These are phyloP conservation scores for Caenorhabditis sp. DNA, from an alignment of 2,888 invertebrate genomes.

Conservation along the genomic window DNA sequence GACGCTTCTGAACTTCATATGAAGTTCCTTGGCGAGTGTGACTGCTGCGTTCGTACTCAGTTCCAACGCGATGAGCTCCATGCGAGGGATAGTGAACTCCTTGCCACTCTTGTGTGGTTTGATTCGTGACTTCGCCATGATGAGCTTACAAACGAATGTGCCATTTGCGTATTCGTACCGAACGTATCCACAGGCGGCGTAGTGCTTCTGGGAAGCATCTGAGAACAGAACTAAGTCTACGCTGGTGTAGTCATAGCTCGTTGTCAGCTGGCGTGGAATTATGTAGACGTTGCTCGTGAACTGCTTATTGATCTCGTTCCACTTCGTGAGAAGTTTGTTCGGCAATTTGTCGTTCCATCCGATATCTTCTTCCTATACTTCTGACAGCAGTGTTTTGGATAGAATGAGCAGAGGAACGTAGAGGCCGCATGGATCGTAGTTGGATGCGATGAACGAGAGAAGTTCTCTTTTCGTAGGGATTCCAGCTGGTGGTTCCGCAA, in stretches of 20 bases:
- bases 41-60: slow-evolving; percentile 11
- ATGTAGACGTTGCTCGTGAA: not conserved
- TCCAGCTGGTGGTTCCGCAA: not conserved
- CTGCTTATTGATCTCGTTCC: not conserved
- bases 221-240: slow-evolving; percentile 8
- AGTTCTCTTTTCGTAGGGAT: slow-evolving; percentile 33
- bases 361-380: not conserved
- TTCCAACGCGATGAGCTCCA: slow-evolving; percentile 11
- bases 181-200: not conserved
- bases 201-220: slow-evolving; percentile 39
- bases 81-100: slow-evolving; percentile 14
- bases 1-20: not conserved
- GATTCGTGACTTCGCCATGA: slow-evolving; percentile 69
- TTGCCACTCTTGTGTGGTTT: not conserved
- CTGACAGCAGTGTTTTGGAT: slow-evolving; percentile 26
- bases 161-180: slow-evolving; percentile 46
- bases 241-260: not conserved
- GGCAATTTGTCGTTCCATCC: slow-evolving; percentile 43
- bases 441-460: not conserved
- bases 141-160: slow-evolving; percentile 5
- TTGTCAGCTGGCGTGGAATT: not conserved
- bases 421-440: slow-evolving; percentile 60
- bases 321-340: not conserved
- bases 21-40: slow-evolving; percentile 1
- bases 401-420: slow-evolving; percentile 34